Base-by-base conservation (phyloP, 2,113 vertebrate species). In the Ammodytes dubius region DNA sequence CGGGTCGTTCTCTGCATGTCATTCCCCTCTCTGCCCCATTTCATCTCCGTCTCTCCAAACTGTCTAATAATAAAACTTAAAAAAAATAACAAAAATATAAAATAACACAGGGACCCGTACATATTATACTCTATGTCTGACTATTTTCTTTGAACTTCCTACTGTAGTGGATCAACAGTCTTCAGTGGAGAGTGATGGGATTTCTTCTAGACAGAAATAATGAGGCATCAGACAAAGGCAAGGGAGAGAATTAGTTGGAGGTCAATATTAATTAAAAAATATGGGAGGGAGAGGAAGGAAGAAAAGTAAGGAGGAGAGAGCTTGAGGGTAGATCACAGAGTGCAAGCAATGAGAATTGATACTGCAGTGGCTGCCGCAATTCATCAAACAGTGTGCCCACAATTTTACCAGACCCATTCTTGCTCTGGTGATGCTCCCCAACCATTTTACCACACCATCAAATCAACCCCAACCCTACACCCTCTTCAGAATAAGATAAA, bases 261-360 rank as follows among this genome's bases (percentile, higher is more conserved):
- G 47, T 50, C 27, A 47, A 19, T 39, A 66, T 65, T 56, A 37
- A 66, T 76, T 67, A 49, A 6, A 67, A 58, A 37, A 39, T 14
- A 47, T 49, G 43, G 15, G 61, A 66, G 52, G 63, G 27, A 46
- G 15, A 65, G 40, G 50, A 66, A 57, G 15, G 53, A 27, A 40
- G 52, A 43, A 56, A 27, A 17, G 5, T 43, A n/a, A 37, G 35
- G 11, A 4, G 12, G 11, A 45, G n/a, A 35, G 69, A 46, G 7
- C 42, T 35, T 15, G n/a, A 15, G 35, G 42, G 52, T 53, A n/a
- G 54, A 47, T 58, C 43, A 40, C 43, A 17, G 17, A 53, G 7
- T n/a, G 53, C 53, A 27, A 37, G 13, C 13, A n/a, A 59, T 59
- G 13, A n/a, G 2, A 58, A 71, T 0, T 49, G 45, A 71, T 11